Evolutionary conservation across 2,797 vertebrate genomes (phyloP).

Genomic region (Vipera ursinii): DNA sequence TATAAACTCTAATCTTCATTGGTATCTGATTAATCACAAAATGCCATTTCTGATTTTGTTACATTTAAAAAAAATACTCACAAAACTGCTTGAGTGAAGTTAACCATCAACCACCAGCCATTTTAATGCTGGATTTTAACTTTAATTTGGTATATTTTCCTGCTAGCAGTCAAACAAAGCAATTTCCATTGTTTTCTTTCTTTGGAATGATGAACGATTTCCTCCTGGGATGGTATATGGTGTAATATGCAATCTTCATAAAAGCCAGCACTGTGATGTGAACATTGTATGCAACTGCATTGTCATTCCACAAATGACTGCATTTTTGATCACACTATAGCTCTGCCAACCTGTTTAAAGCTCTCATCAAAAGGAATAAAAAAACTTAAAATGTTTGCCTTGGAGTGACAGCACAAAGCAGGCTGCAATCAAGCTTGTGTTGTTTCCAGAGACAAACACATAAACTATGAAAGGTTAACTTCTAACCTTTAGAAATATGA

Average conservation of each 20-base stretch:
- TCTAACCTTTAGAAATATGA: constrained; percentile 30
- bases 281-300: constrained; percentile 20
- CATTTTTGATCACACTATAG: constrained; percentile 48
- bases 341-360: constrained; percentile 36
- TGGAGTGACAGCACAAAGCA: constrained; percentile 44
- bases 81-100: constrained; percentile 6
- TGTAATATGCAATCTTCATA: constrained; percentile 18
- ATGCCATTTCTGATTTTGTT: constrained; percentile 3
- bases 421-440: constrained; percentile 8
- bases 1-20: constrained; percentile 19
- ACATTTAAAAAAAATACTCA: background rate
- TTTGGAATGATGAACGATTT: constrained; percentile 32
- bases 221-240: constrained; percentile 5
- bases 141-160: constrained; percentile 41
- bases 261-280: background rate
- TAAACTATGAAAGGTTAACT: constrained; percentile 49
- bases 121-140: constrained; percentile 36
- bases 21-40: constrained; percentile 25
- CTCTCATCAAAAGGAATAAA: constrained; percentile 52
- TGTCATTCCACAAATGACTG: constrained; percentile 35
- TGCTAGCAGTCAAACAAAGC: constrained; percentile 40
- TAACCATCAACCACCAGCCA: constrained; percentile 7
- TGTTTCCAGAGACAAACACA: constrained; percentile 35
- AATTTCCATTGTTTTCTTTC: constrained; percentile 41
- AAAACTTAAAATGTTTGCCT: constrained; percentile 37